A percentile compares a stretch with the other conserved stretches of the same genome.
Conservation (phyloP, 2,797 vertebrate species). For the Psittacula derbiana region DNA sequence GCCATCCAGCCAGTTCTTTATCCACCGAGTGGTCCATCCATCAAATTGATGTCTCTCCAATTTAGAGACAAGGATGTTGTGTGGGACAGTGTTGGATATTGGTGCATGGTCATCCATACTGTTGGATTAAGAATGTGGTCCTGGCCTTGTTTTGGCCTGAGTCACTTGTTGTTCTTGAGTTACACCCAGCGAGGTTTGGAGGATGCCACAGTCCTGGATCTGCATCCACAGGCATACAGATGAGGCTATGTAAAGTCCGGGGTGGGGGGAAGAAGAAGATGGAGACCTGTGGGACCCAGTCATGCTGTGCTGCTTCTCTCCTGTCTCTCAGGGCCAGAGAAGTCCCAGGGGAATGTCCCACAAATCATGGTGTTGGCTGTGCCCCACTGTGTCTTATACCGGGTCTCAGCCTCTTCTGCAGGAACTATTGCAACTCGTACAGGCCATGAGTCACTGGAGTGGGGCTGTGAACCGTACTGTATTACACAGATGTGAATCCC, state of each 20-base stretch:
- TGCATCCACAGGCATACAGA: background rate
- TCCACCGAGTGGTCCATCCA: too few species aligned
- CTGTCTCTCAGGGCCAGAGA: background rate
- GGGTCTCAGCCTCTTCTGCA: background rate
- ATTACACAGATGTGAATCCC: background rate
- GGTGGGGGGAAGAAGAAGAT: background rate
- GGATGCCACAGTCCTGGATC: background rate
- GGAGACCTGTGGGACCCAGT: background rate
- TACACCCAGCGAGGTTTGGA: fast-evolving
- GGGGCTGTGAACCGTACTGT: background rate
- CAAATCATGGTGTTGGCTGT: background rate
- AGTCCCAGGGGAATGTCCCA: background rate
- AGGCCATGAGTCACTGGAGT: background rate
- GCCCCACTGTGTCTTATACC: background rate
- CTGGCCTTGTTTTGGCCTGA: background rate
- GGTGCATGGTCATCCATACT: background rate
- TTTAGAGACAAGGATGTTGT: too few species aligned
- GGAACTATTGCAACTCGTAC: background rate
- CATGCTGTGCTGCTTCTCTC: background rate
- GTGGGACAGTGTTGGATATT: too few species aligned
- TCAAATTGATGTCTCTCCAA: too few species aligned
- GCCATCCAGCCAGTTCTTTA: too few species aligned
- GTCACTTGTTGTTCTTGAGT: background rate
- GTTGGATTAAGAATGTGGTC: background rate
- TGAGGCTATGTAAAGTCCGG: background rate